Evolutionary conservation across 2,797 vertebrate species (phyloP).

Genomic region (Microctenopoma lineatum): DNA sequence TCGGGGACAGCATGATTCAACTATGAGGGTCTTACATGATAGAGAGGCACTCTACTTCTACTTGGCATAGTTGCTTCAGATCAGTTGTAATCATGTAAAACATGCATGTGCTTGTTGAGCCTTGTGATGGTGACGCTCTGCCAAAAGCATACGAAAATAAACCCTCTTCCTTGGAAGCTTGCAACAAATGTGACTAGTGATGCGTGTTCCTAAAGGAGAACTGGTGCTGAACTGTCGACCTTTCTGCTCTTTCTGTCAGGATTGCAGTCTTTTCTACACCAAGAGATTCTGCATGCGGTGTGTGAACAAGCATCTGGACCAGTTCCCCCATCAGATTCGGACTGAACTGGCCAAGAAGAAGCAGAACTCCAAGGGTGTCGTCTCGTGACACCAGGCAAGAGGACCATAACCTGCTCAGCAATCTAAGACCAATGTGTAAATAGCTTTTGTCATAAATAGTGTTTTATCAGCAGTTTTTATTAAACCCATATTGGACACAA

Average conservation of each 20-base stretch:
- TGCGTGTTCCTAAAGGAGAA: neutral
- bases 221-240: neutral
- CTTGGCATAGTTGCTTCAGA: slow-evolving; percentile 11
- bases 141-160: neutral
- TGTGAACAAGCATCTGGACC: slow-evolving; percentile 84
- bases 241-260: slow-evolving; percentile 74
- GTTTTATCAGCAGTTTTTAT: slow-evolving; percentile 2
- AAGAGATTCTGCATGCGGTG: slow-evolving; percentile 90
- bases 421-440: slow-evolving; percentile 4
- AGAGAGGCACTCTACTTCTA: neutral
- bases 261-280: slow-evolving; percentile 93
- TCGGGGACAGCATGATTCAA: neutral
- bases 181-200: neutral
- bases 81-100: slow-evolving; percentile 26
- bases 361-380: slow-evolving; percentile 52
- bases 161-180: neutral
- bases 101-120: slow-evolving; percentile 4
- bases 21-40: too few species aligned
- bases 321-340: slow-evolving; percentile 89
- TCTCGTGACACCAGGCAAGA: slow-evolving; percentile 45
- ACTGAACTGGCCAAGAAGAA: slow-evolving; percentile 86
- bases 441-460: slow-evolving; percentile 2
- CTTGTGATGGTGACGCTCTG: neutral
- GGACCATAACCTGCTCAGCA: slow-evolving; percentile 14
- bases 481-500: neutral